A percentile compares a stretch with the other conserved stretches of the same genome.
Evolutionary conservation across 2,797 vertebrate genomes (phyloP).

Genomic region (Orientallactaga sibirica): DNA sequence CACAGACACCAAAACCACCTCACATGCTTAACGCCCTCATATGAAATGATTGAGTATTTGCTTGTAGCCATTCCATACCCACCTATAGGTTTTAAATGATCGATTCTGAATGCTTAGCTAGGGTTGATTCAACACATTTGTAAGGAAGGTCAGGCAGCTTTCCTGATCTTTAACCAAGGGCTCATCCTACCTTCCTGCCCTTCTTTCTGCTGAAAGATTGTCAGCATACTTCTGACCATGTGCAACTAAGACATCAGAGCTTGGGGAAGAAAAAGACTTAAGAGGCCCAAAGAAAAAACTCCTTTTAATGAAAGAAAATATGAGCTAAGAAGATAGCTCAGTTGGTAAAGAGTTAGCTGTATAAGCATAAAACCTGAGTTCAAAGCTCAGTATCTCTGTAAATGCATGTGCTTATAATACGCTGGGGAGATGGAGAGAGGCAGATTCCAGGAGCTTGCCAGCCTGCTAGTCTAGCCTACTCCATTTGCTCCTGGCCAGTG

Average conservation of each 20-base stretch:
- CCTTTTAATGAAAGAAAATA: neutral
- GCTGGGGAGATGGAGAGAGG: too few relatives aligned
- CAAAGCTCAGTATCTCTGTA: too few relatives aligned
- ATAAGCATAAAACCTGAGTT: too few relatives aligned
- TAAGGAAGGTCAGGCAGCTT: neutral
- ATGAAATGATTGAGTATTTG: neutral
- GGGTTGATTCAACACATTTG: slow-evolving; percentile 24
- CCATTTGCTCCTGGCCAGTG: too few relatives aligned
- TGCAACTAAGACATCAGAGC: neutral
- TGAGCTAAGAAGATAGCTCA: too few relatives aligned
- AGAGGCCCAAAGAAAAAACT: neutral
- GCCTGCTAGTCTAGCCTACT: too few relatives aligned
- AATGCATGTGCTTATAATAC: too few relatives aligned
- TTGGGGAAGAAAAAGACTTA: neutral
- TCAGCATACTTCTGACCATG: neutral
- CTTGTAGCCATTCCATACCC: neutral
- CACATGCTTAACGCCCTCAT: neutral
- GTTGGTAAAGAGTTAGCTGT: too few relatives aligned
- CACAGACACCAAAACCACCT: neutral
- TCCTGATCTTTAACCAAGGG: slow-evolving; percentile 13
- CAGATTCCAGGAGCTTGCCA: too few relatives aligned
- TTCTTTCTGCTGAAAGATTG: neutral
- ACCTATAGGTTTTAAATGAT: neutral
- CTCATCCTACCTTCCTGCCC: neutral
- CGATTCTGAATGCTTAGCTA: slow-evolving; percentile 28